Conservation (phyloP, 2,113 vertebrate species). For the Amblyornis subalaris region DNA sequence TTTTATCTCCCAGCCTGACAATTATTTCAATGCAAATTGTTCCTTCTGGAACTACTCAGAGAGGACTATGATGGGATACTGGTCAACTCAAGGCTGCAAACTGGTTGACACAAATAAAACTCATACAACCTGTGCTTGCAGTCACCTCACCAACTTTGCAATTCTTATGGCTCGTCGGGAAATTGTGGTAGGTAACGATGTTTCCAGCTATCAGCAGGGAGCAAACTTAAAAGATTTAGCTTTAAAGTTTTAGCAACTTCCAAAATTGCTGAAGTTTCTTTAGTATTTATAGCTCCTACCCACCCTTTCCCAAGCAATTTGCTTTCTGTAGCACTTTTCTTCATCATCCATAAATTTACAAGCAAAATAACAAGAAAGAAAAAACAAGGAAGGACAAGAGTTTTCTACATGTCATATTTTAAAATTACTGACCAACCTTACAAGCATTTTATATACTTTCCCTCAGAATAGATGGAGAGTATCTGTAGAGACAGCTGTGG, state of each 20-base stretch:
- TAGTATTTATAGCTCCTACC: not conserved
- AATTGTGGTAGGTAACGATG: slow-evolving; percentile 81
- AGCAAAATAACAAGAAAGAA: not conserved
- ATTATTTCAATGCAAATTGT: slow-evolving; percentile 99
- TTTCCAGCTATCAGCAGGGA: slow-evolving; percentile 32
- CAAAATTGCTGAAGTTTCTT: not conserved
- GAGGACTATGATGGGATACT: slow-evolving; percentile 98
- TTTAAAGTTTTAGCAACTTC: not conserved
- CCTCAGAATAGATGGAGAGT: not conserved
- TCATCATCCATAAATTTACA: not conserved
- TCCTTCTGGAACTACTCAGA: slow-evolving; percentile 99
- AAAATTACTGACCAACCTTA: not conserved
- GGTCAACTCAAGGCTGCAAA: slow-evolving; percentile 99
- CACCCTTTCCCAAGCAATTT: not conserved
- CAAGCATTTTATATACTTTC: not conserved
- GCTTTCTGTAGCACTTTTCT: not conserved
- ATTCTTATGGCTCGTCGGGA: slow-evolving; percentile 96
- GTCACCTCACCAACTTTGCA: slow-evolving; percentile 97
- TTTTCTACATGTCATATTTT: not conserved
- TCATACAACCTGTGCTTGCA: slow-evolving; percentile 94
- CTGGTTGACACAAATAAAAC: slow-evolving; percentile 94
- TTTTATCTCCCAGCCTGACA: slow-evolving; percentile 86
- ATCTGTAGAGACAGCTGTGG: not conserved
- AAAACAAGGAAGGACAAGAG: not conserved
- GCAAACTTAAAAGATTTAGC: slow-evolving; percentile 12